Conservation (phyloP, 2,113 vertebrate species). For the Sinocyclocheilus anshuiensis region DNA sequence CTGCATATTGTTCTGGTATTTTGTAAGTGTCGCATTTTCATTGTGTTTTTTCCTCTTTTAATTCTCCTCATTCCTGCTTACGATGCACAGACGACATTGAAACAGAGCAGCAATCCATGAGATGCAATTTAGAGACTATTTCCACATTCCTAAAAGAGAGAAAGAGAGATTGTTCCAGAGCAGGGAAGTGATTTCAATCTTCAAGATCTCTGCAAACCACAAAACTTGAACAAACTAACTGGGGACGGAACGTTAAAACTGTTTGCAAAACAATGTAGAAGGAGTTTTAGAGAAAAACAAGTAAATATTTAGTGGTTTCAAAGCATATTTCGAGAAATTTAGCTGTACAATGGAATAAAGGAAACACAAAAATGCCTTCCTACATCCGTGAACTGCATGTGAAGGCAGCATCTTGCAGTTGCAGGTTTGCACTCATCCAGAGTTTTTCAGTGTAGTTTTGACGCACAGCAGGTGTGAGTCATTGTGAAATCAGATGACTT, state of each 20-base stretch:
- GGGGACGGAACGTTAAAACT: not conserved
- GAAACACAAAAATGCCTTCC: too few species aligned
- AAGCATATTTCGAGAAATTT: too few species aligned
- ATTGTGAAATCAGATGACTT: too few species aligned
- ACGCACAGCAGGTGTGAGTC: too few species aligned
- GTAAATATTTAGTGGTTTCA: too few species aligned
- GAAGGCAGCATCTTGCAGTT: too few species aligned
- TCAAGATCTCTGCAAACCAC: not conserved
- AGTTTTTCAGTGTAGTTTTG: too few species aligned
- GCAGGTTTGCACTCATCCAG: too few species aligned
- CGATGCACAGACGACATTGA: not conserved
- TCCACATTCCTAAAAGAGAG: not conserved
- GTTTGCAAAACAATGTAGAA: not conserved
- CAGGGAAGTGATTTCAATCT: not conserved
- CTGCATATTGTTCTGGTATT: not conserved
- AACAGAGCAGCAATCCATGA: not conserved
- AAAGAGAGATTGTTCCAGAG: not conserved
- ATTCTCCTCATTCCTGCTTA: not conserved
- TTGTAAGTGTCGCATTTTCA: not conserved
- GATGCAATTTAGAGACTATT: constrained; percentile 5
- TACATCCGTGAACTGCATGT: too few species aligned
- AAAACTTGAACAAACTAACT: not conserved
- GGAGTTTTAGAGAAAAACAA: too few species aligned
- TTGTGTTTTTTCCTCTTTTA: not conserved
- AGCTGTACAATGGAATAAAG: too few species aligned